phyloP scores from a whole-genome alignment of 2,888 invertebrate genomes.

The Nomada ferruginata region DNA sequence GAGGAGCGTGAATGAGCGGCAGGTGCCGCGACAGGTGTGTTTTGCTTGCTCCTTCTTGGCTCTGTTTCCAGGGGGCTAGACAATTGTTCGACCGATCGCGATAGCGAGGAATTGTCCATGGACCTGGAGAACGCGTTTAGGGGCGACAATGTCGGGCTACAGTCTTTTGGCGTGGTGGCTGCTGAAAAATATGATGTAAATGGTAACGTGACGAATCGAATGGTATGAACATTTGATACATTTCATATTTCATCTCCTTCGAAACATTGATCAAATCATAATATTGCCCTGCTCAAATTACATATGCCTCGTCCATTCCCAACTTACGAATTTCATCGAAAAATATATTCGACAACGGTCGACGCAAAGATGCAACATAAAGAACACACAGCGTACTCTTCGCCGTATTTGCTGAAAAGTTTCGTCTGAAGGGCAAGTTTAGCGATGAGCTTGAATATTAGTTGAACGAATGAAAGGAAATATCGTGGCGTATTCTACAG shows the following conservation, averaged over 20 bases:
- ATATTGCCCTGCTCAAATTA: too few relatives aligned
- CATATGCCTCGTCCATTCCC: too few relatives aligned
- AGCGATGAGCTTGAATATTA: too few relatives aligned
- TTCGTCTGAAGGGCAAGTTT: background rate
- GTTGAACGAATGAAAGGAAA: too few relatives aligned
- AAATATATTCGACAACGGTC: slow-evolving; percentile 21
- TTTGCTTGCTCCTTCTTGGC: slow-evolving; percentile 83
- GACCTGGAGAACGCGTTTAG: slow-evolving; percentile 92
- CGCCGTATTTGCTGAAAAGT: slow-evolving; percentile 7
- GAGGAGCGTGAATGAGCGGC: slow-evolving; percentile 82
- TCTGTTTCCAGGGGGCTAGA: slow-evolving; percentile 91
- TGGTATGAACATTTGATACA: background rate
- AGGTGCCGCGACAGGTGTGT: slow-evolving; percentile 83
- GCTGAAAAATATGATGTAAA: slow-evolving; percentile 71
- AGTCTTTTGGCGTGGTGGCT: slow-evolving; percentile 93
- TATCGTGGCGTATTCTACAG: too few relatives aligned
- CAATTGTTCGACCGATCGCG: slow-evolving; percentile 91
- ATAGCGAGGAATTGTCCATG: slow-evolving; percentile 86
- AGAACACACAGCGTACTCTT: slow-evolving; percentile 59
- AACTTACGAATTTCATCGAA: background rate
- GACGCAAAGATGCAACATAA: slow-evolving; percentile 68
- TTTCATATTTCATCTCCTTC: background rate
- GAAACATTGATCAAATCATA: too few relatives aligned
- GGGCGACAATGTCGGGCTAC: slow-evolving; percentile 93
- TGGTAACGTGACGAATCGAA: too few relatives aligned